Base-by-base conservation (phyloP, 2,113 vertebrate species). In the Caretta caretta region DNA sequence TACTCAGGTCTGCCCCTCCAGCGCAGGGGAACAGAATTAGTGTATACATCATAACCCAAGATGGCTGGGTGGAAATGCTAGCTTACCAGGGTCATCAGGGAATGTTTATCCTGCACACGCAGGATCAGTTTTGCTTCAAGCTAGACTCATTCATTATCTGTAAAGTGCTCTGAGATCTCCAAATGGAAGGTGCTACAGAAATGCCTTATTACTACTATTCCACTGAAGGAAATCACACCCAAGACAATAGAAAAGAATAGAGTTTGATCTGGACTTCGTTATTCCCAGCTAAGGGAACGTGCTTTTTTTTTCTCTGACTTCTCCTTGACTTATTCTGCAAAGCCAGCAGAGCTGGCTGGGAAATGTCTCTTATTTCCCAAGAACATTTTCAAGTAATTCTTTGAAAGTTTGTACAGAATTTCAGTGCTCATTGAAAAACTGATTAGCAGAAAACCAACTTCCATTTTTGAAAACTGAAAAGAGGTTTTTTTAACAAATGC, bases 111-210 rank as follows among this genome's bases (percentile, higher is more conserved):
- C 72, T 75, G 92, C 83, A 84, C 54, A 62, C 22, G 10, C 1
- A 56, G 84, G 81, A 96, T 92, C 31, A 80, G 46, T 49, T 96
- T 95, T 96, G 91, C 83, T 82, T 96, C 25, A 27, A 90, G 80
- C 10, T 89, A 94, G 84, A 90, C 48, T 29, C 53, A 93, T 27
- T 14, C 42, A 19, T n/a, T 69, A 35, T 93, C 82, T 79, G 65
- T 51, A 53, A 51, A 80, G 95, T 93, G 4, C 2, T 88, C 6
- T 75, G 84, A 88, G n/a, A 89, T 87, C 31, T 8, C 5, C 69
- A 81, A 62, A 87, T 83, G 69, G 88, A 82, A 87, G 25, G 6
- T 85, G 24, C 75, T 29, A 4, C n/a, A 88, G 46, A 92, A 90
- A 51, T 35, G 1, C 65, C 9, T 20, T 86, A 22, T 48, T 75